Percentiles rank a stretch among this genome's conserved stretches.
phyloP scores from a whole-genome alignment of 2,888 invertebrate genomes.

The Apocheima hispidaria region DNA sequence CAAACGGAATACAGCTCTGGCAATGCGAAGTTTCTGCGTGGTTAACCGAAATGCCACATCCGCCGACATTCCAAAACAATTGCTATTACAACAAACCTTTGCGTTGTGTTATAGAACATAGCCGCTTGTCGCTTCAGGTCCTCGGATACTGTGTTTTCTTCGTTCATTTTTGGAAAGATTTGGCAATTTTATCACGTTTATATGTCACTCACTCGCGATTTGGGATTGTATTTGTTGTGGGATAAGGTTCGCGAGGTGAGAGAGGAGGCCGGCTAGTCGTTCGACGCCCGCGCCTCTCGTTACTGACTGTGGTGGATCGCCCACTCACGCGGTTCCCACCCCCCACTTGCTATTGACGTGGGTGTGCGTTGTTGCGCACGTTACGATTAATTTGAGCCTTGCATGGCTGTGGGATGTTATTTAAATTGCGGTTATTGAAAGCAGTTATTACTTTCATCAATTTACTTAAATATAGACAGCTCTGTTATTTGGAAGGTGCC shows the following conservation, averaged over 20 bases:
- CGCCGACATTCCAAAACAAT: constrained; percentile 51
- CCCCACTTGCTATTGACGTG: constrained; percentile 62
- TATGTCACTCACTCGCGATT: constrained; percentile 36
- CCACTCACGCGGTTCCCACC: constrained; percentile 69
- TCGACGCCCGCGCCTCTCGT: constrained; percentile 80
- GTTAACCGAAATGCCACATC: constrained; percentile 47
- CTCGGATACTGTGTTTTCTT: constrained; percentile 74
- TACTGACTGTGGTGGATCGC: constrained; percentile 60
- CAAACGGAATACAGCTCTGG: constrained; percentile 22
- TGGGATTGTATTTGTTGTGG: constrained; percentile 34
- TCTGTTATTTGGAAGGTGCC: background rate
- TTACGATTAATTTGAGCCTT: constrained; percentile 44
- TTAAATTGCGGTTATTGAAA: background rate
- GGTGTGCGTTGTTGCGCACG: constrained; percentile 55
- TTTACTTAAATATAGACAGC: background rate
- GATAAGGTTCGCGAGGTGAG: constrained; percentile 51
- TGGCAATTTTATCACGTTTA: constrained; percentile 50
- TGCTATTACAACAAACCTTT: constrained; percentile 68
- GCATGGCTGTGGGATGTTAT: constrained; percentile 7
- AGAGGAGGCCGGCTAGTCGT: constrained; percentile 67
- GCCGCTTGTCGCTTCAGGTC: constrained; percentile 81
- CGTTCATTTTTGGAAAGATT: constrained; percentile 64
- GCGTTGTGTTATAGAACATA: constrained; percentile 80
- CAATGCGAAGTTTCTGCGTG: constrained; percentile 12
- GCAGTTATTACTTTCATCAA: constrained; percentile 1